Percentiles rank a stretch among this genome's conserved stretches.
These are phyloP conservation scores for Xestia sexstrigata DNA, from an alignment of 2,888 invertebrate species.

Conservation along the genomic window DNA sequence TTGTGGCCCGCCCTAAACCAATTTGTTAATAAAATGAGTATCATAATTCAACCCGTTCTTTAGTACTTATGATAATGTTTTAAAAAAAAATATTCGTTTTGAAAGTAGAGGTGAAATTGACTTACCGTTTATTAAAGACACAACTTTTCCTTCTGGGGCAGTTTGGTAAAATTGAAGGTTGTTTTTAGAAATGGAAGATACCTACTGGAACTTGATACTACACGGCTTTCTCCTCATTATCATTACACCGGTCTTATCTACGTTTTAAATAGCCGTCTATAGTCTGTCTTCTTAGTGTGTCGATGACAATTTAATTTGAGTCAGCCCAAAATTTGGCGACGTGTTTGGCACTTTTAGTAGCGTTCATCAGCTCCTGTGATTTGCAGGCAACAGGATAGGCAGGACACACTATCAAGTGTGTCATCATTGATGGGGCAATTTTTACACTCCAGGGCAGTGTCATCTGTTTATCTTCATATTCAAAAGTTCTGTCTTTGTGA, in stretches of 20 bases:
- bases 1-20: conserved; percentile 5
- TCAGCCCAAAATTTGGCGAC: too few relatives aligned
- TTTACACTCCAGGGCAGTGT: too few relatives aligned
- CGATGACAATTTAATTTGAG: too few relatives aligned
- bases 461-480: neutral
- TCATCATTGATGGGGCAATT: too few relatives aligned
- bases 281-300: too few relatives aligned
- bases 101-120: conserved; percentile 1
- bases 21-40: conserved; percentile 37
- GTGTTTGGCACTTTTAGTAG: too few relatives aligned
- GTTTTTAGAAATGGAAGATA: neutral
- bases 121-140: neutral
- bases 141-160: neutral
- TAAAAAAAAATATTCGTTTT: neutral
- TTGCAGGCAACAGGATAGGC: too few relatives aligned
- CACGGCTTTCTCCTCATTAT: too few relatives aligned
- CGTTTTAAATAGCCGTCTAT: neutral
- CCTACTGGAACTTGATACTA: neutral
- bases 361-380: too few relatives aligned
- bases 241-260: neutral
- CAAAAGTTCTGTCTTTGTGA: too few relatives aligned
- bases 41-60: conserved; percentile 33
- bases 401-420: too few relatives aligned
- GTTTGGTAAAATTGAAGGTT: neutral
- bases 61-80: conserved; percentile 12